Evolutionary conservation across 2,797 vertebrate genomes (phyloP).

Genomic region (Danio albolineatus): DNA sequence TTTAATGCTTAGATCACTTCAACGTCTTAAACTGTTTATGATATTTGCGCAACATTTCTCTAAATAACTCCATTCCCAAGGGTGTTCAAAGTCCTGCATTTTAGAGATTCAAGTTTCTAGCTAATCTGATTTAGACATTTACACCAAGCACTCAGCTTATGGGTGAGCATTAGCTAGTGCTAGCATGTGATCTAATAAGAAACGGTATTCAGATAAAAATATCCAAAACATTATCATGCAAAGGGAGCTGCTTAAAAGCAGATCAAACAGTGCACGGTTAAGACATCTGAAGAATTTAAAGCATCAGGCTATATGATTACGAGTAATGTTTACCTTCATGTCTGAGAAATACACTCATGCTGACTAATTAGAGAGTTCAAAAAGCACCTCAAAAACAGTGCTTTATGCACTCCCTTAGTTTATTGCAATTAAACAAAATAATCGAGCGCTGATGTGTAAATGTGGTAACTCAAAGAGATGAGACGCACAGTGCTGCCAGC

Average conservation of each 20-base stretch:
- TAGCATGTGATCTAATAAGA: background rate
- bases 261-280: background rate
- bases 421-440: conserved; percentile 1
- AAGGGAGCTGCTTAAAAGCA: background rate
- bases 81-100: conserved; percentile 4
- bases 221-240: background rate
- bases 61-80: background rate
- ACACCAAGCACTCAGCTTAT: background rate
- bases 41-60: background rate
- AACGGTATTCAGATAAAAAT: background rate
- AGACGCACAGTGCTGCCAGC: background rate
- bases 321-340: background rate
- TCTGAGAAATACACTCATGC: background rate
- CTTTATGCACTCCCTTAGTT: background rate
- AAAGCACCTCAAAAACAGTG: conserved; percentile 8
- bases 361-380: conserved; percentile 7
- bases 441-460: conserved; percentile 1
- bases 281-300: background rate
- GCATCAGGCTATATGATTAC: background rate
- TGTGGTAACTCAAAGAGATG: conserved; percentile 4
- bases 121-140: conserved; percentile 26
- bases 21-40: background rate
- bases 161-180: background rate
- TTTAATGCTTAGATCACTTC: background rate
- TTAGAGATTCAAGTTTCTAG: conserved; percentile 11